Evolutionary conservation across 2,113 vertebrate genomes (phyloP).

Genomic region (Pachycephala philippinensis): DNA sequence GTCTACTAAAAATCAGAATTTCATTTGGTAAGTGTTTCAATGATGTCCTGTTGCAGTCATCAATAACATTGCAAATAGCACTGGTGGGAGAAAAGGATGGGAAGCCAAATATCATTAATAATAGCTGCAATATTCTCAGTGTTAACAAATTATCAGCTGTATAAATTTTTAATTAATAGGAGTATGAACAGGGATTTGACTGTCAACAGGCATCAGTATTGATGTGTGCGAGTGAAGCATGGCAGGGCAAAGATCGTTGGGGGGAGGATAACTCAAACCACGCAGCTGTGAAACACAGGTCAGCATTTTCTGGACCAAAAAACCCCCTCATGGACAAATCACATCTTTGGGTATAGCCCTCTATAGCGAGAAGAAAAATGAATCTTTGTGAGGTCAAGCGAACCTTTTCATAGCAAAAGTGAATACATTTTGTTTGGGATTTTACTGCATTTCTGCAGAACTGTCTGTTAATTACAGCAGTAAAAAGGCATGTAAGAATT

Average conservation of each 20-base stretch:
- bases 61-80: constrained; percentile 51
- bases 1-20: not conserved
- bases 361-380: not conserved
- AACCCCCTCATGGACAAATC: not conserved
- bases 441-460: constrained; percentile 15
- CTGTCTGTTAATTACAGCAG: constrained; percentile 23
- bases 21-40: constrained; percentile 8
- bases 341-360: not conserved
- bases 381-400: not conserved
- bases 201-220: constrained; percentile 65
- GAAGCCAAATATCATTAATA: constrained; percentile 64
- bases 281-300: constrained; percentile 38
- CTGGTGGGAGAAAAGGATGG: constrained; percentile 13
- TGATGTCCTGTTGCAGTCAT: constrained; percentile 22
- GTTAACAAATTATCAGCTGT: constrained; percentile 68
- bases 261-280: not conserved
- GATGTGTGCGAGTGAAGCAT: constrained; percentile 30
- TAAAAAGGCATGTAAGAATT: constrained; percentile 35
- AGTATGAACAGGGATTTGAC: constrained; percentile 53
- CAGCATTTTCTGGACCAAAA: constrained; percentile 28
- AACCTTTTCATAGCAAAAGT: not conserved
- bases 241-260: constrained; percentile 2
- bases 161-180: constrained; percentile 71
- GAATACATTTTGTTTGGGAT: constrained; percentile 14
- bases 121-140: constrained; percentile 45